Base-by-base conservation (phyloP, 2,113 vertebrate species). In the Sceloporus undulatus region DNA sequence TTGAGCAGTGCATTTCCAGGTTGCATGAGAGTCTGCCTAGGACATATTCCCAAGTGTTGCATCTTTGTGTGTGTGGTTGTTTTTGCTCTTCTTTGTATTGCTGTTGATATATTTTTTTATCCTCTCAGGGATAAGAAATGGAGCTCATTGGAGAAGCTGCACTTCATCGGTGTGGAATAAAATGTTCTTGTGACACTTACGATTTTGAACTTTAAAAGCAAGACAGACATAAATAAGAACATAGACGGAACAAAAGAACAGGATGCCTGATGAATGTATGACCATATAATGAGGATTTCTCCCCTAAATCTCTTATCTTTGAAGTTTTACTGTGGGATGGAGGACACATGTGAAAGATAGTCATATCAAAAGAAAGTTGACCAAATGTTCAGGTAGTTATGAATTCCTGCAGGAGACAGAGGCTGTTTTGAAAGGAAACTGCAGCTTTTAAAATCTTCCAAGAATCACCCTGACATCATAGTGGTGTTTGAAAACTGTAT, bases 351-450 rank as follows among this genome's bases (percentile, higher is more conserved):
- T 90, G 88, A 93, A 94, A 86, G 77, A 48, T 82, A 82, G 84
- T 85, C 85, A 87, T 89, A 87, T 56, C 85, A 85, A 92, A 93
- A 38, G 81, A 54, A 83, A 86, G 73, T 70, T 85, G 89, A 0
- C 0, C 87, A 89, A 70, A n/a, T 75, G 85, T 91, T 90, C 88
- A 92, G 76, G 90, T 94, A 23, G 21, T 92, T 92, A 76, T 93
- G 79, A 4, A 75, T 90, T 92, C 96, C 93, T 93, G 91, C 86
- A 91, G 90, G 89, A 91, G 79, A 94, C 85, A 91, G 96, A 94
- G 94, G 93, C 93, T 94, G 92, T 95, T 94, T 77, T 87, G 90
- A 90, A 95, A 95, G 94, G 95, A 94, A 95, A 90, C 92, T 92
- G 95, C 95, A 97, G 91, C 90, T 86, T 93, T 91, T 92, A 95